Evolutionary conservation across 2,888 invertebrate species (phyloP).

Genomic region (Branchellion lobata): DNA sequence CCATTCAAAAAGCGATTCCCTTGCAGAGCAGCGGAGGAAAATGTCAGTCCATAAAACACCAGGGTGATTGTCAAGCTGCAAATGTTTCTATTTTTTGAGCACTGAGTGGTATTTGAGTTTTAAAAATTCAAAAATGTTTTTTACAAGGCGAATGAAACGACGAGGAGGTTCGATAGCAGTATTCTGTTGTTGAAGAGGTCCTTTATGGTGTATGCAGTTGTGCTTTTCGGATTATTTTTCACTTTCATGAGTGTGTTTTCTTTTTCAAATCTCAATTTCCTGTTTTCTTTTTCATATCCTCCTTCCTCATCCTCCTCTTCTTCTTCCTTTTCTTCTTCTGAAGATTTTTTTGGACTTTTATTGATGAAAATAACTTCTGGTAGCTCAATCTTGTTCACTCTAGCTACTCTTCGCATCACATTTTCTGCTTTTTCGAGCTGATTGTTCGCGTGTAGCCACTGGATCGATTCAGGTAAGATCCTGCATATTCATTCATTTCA

Average conservation of each 20-base stretch:
- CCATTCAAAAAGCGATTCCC: slow-evolving; percentile 55
- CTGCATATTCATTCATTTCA: too few species aligned
- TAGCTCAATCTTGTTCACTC: slow-evolving; percentile 49
- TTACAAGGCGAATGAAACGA: not conserved
- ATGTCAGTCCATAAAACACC: slow-evolving; percentile 56
- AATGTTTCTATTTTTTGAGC: not conserved
- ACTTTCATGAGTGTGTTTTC: not conserved
- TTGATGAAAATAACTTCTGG: slow-evolving; percentile 30
- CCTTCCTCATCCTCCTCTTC: not conserved
- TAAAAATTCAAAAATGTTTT: too few species aligned
- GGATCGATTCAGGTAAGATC: slow-evolving; percentile 53
- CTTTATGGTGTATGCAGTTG: not conserved
- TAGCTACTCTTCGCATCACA: slow-evolving; percentile 51
- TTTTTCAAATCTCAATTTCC: too few species aligned
- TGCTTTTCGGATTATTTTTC: not conserved
- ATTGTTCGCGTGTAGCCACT: slow-evolving; percentile 53
- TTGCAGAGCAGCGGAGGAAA: slow-evolving; percentile 54
- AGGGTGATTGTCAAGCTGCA: slow-evolving; percentile 54
- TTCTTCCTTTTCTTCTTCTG: not conserved
- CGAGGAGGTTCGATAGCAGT: not conserved
- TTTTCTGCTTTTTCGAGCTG: slow-evolving; percentile 49
- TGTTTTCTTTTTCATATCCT: not conserved
- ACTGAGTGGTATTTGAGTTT: too few species aligned
- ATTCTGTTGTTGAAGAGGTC: slow-evolving; percentile 10
- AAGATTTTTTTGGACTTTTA: too few species aligned